Base-by-base conservation (phyloP, 2,797 vertebrate genomes). In the Hyperoplus lanceolatus region DNA sequence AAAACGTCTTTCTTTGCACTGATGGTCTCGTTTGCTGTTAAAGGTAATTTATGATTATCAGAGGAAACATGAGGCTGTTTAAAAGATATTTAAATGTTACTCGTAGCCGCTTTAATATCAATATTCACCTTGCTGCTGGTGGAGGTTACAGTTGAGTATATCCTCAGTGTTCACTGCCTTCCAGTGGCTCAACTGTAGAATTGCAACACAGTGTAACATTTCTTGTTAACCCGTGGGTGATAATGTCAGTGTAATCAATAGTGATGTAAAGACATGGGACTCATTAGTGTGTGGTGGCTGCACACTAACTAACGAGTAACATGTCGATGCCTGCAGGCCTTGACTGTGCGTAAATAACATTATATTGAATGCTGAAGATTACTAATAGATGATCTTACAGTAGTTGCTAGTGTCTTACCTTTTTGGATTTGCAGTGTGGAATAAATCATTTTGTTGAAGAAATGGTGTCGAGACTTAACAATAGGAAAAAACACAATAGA, bases 181-280 rank as follows among this genome's bases (percentile, higher is more conserved):
- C 86, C 11, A 75, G 72, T 85, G 87, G 76, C 69, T 8, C 3
- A 1, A 54, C 3, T 5, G 4, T 57, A 48, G 14, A 74, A 49
- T 13, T 80, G 29, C 65, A 82, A 65, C 50, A 54, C 6, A 50
- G 69, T n/a, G 9, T 56, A 2, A 16, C 21, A 64, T 12, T 4
- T 48, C 8, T 6, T n/a, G 29, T 3, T 13, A 15, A 46, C 39
- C 18, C 21, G 13, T 3, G 21, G 11, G 10, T 0, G 8, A 21
- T 36, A 46, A 5, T 10, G 14, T 36, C 39, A 62, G 10, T 42
- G 14, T 46, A n/a, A 67, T 14, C 3, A 51, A 14, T 62, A 21
- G 9, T 46, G 5, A 58, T 10, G 38, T 8, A 42, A 50, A 21
- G 4, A 46, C 1, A 38, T 6, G 41, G 16, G 18, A 29, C 6